Base-by-base conservation (phyloP, 2,113 vertebrate species). In the Pituophis catenifer region DNA sequence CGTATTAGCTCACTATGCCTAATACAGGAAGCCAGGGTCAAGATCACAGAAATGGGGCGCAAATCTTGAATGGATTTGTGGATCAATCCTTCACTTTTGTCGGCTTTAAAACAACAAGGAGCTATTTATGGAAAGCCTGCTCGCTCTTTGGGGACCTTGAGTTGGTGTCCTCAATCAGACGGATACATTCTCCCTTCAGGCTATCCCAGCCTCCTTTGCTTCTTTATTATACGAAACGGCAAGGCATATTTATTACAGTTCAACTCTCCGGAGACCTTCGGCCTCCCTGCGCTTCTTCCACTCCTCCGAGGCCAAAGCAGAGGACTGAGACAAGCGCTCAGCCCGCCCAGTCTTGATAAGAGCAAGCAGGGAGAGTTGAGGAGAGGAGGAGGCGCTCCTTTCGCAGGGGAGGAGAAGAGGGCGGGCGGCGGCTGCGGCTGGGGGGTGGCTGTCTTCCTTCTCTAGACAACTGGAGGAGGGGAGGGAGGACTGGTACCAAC, bases 401-500 rank as follows among this genome's bases (percentile, higher is more conserved):
- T 52, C 85, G 38, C 11, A 13, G 52, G 19, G 87, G 88, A 38
- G 70, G 48, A 92, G 48, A 88, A 3, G 17, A 48, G 21, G 91
- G 59, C 52, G 89, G 89, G 91, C 5, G 5, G 65, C 48, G 2
- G 91, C 3, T 38, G 38, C 38, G 38, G 38, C 38, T 1, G 44
- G 3, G 4, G 44, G 44, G 44, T 48, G 44, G 44, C 44, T 48
- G 91, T 1, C 11, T 70, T 50, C 38, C 29, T 26, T 70, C 44
- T 48, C 8, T 0, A 3, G 7, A 0, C 0, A 0, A 38, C 1
- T 1, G 55, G n/a, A 5, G 33, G 3, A 48, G 1, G 44, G 44
- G 44, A 48, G 44, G n/a, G 15, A 75, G 70, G 1, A 70, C 0
- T 8, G n/a, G 38, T 15, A 33, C 12, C 58, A 15, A 23, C 54